A percentile compares a stretch with the other conserved stretches of the same genome.
Evolutionary conservation across 2,888 invertebrate genomes (phyloP).

Genomic region (Catocala fraxini): DNA sequence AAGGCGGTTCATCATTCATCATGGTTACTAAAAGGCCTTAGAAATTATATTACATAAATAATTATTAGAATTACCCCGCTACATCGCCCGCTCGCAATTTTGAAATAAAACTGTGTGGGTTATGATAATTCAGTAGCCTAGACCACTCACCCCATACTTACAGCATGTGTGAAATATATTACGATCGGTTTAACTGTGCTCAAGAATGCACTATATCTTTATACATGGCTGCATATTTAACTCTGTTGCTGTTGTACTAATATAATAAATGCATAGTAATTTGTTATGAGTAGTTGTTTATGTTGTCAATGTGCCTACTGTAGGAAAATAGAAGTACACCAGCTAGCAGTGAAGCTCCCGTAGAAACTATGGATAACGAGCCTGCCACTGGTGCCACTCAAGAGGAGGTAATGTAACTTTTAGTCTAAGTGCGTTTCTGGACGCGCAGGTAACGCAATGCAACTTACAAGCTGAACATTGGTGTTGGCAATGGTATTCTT

Average conservation of each 20-base stretch:
- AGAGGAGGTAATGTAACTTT: slow-evolving; percentile 60
- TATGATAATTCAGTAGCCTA: no score
- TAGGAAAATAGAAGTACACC: slow-evolving; percentile 64
- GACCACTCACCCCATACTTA: no score
- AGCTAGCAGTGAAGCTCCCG: slow-evolving; percentile 55
- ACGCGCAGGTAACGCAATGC: neutral
- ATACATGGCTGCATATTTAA: neutral
- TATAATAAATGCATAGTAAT: slow-evolving; percentile 29
- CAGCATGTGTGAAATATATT: no score
- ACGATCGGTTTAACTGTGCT: no score
- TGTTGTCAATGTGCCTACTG: slow-evolving; percentile 66
- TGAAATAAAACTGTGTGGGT: no score
- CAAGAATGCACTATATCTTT: neutral
- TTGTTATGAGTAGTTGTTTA: slow-evolving; percentile 52
- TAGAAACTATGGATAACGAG: slow-evolving; percentile 62
- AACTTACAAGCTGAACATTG: neutral
- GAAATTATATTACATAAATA: no score
- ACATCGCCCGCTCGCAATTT: no score
- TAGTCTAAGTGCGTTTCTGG: neutral
- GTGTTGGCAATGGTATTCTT: no score
- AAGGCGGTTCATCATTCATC: slow-evolving; percentile 93
- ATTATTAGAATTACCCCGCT: no score
- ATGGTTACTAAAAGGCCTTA: no score
- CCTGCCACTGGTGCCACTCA: slow-evolving; percentile 48
- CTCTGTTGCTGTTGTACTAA: slow-evolving; percentile 15